Conservation (phyloP, 2,797 vertebrate genomes). For the Capromys pilorides region DNA sequence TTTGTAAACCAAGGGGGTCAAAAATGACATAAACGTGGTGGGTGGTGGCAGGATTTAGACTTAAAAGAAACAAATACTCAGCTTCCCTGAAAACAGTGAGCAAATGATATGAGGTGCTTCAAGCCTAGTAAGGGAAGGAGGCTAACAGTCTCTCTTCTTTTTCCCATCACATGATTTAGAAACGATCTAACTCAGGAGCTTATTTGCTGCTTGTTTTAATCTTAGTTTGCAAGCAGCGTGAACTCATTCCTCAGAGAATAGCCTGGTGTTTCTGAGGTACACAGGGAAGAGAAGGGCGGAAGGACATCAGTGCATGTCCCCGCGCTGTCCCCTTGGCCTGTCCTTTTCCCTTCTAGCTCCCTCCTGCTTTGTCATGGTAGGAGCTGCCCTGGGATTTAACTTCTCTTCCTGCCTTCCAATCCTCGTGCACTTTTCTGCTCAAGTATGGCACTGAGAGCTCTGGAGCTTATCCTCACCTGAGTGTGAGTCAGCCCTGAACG, state of each 20-base stretch:
- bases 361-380: too few species aligned
- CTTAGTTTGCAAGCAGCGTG: neutral
- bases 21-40: neutral
- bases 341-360: rapidly evolving
- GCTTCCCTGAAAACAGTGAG: neutral
- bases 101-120: neutral
- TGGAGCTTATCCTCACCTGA: neutral
- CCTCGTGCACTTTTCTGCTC: neutral
- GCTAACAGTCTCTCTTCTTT: neutral
- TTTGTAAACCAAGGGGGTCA: neutral
- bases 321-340: neutral
- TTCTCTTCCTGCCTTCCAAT: neutral
- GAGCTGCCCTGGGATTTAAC: neutral
- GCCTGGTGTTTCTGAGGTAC: neutral
- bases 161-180: neutral
- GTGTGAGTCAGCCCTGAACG: neutral
- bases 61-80: neutral
- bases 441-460: neutral
- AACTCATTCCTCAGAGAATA: neutral
- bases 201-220: neutral
- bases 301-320: neutral
- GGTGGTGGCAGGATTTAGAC: neutral
- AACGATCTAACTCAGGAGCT: neutral
- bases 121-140: neutral
- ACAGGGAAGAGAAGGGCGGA: neutral